Percentiles rank a stretch among this genome's conserved stretches.
phyloP scores from a whole-genome alignment of 1,140 invertebrate genomes.

The Phymorhynchus buccinoides region DNA sequence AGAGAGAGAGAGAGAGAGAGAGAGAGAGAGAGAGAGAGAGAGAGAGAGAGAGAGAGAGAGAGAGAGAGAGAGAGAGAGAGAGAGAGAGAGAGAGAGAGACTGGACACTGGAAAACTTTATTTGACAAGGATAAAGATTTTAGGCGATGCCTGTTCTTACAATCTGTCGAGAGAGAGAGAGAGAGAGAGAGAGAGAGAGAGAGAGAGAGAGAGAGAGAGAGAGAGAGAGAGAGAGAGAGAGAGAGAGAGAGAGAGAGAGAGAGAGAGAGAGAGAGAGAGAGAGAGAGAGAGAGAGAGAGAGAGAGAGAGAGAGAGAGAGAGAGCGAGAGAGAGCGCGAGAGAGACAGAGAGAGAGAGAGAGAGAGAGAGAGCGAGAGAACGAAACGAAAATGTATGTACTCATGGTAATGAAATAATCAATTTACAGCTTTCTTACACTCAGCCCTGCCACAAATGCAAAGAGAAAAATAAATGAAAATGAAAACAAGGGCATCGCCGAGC shows the following conservation, averaged over 20 bases:
- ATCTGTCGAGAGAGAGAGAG: not conserved
- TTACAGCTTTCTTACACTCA: too few species aligned
- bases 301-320: not conserved
- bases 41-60: not conserved
- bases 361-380: too few species aligned
- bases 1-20: not conserved
- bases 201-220: constrained; percentile 12
- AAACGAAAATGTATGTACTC: too few species aligned
- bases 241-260: not conserved
- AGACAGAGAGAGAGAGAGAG: constrained; percentile 4
- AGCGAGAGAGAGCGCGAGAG: not conserved
- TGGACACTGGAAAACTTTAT: too few species aligned
- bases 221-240: not conserved
- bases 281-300: not conserved
- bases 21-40: not conserved
- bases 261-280: not conserved
- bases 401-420: too few species aligned
- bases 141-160: too few species aligned
- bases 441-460: too few species aligned
- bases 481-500: too few species aligned
- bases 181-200: not conserved
- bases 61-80: constrained; percentile 11
- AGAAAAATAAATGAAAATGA: too few species aligned
- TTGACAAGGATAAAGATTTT: too few species aligned
- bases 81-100: not conserved